Percentiles rank a stretch among this genome's conserved stretches.
Conservation (phyloP, 2,113 vertebrate species). For the Corythaixoides concolor region DNA sequence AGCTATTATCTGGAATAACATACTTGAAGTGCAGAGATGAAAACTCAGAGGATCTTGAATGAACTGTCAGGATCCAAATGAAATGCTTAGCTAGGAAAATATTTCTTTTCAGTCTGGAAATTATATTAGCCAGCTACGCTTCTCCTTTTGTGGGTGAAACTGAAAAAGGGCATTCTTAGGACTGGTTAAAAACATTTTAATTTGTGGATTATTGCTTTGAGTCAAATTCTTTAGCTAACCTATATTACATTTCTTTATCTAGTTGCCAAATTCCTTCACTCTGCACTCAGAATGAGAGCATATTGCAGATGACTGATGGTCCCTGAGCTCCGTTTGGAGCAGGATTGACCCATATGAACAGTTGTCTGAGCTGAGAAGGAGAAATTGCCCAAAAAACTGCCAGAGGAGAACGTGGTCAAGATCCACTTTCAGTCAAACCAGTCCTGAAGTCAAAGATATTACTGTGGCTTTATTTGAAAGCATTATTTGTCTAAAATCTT, state of each 20-base stretch:
- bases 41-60: not conserved
- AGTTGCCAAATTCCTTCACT: not conserved
- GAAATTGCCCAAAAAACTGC: not conserved
- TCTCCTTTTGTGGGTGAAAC: not conserved
- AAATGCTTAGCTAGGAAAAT: slow-evolving; percentile 25
- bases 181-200: not conserved
- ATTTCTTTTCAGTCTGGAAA: not conserved
- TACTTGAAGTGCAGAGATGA: not conserved
- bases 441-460: not conserved
- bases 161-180: not conserved
- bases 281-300: not conserved
- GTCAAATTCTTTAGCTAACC: not conserved
- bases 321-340: not conserved
- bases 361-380: not conserved
- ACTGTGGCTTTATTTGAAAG: not conserved
- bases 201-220: not conserved
- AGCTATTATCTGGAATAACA: not conserved
- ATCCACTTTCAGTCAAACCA: not conserved
- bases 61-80: not conserved
- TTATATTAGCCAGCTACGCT: not conserved
- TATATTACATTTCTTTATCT: not conserved
- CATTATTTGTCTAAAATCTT: slow-evolving; percentile 18
- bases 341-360: not conserved
- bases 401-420: not conserved
- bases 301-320: not conserved